Evolutionary conservation across 2,113 vertebrate genomes (phyloP).

Genomic region (Malurus cyaneus): DNA sequence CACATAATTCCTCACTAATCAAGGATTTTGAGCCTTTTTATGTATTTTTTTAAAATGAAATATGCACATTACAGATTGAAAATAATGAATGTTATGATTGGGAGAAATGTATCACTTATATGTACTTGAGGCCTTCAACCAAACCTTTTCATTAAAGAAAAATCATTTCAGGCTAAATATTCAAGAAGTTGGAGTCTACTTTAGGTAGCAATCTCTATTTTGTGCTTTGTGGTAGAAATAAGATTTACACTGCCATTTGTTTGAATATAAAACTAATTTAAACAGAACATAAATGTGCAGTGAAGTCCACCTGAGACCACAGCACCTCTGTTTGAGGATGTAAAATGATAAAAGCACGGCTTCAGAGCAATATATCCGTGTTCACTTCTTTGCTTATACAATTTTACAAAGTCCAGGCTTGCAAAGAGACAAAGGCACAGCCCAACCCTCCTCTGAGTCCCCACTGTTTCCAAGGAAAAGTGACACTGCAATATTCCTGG

Average conservation of each 20-base stretch:
- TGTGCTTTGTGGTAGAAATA: background rate
- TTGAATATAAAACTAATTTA: background rate
- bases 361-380: background rate
- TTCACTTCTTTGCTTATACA: accelerated
- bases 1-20: constrained; percentile 23
- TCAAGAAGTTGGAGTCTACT: background rate
- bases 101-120: background rate
- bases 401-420: background rate
- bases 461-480: background rate
- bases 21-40: constrained; percentile 9
- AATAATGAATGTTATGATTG: constrained; percentile 28
- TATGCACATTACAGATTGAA: background rate
- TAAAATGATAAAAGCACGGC: accelerated
- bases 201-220: background rate
- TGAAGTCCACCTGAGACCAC: background rate
- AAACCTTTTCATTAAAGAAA: constrained; percentile 11
- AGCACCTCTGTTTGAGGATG: background rate
- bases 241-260: background rate
- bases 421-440: background rate
- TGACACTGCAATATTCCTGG: accelerated
- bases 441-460: background rate
- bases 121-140: background rate
- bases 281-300: background rate
- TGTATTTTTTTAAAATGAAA: background rate
- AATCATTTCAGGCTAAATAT: background rate